Conservation (phyloP, 2,113 vertebrate species). For the Pionites leucogaster region DNA sequence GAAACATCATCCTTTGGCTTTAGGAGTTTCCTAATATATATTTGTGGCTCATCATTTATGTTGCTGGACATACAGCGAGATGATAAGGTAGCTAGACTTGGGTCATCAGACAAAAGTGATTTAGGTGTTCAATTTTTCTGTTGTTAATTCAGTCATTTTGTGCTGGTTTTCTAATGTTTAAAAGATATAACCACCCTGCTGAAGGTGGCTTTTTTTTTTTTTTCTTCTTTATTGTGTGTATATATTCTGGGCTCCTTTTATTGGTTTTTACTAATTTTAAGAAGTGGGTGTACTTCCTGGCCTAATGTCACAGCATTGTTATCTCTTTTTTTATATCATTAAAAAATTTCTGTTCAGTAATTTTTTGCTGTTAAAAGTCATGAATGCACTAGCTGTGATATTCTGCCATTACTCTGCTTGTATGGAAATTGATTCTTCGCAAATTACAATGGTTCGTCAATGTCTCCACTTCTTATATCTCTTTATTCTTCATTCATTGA, state of each 20-base stretch:
- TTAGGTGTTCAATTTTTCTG: neutral
- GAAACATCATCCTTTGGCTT: neutral
- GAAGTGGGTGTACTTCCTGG: neutral
- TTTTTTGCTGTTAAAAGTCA: neutral
- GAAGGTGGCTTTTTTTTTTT: neutral
- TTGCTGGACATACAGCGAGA: neutral
- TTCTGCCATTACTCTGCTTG: neutral
- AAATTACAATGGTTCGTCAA: slow-evolving; percentile 13
- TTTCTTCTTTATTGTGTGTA: neutral
- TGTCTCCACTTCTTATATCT: neutral
- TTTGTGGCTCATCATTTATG: neutral
- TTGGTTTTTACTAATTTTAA: neutral
- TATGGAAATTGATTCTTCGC: slow-evolving; percentile 28
- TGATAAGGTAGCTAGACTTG: neutral
- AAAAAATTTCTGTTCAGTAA: neutral
- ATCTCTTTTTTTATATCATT: neutral
- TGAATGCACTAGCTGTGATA: neutral
- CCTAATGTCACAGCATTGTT: neutral
- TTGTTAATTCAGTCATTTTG: neutral
- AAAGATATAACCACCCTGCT: neutral
- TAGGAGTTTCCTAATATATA: neutral
- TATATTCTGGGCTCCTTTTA: neutral
- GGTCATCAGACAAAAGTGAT: neutral
- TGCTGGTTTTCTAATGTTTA: neutral
- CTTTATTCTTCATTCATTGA: slow-evolving; percentile 30